Evolutionary conservation across 2,888 invertebrate species (phyloP).

Genomic region (Diarsia dahlii): DNA sequence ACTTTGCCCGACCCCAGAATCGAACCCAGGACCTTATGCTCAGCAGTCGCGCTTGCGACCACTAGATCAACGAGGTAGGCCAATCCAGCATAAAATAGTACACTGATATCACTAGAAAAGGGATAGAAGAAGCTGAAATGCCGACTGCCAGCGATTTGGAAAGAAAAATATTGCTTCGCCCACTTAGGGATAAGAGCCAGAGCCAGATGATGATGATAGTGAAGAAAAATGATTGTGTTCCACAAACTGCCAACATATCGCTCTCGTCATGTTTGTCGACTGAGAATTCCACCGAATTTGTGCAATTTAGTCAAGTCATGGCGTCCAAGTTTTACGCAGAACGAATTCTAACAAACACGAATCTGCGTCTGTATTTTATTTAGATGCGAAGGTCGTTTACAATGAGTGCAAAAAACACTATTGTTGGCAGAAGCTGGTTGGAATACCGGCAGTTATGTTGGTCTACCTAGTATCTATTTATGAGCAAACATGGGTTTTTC

Average conservation of each 20-base stretch:
- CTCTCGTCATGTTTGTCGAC: constrained; percentile 5
- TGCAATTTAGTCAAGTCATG: constrained; percentile 17
- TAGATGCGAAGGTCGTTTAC: constrained; percentile 41
- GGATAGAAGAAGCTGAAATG: background rate
- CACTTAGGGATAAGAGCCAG: background rate
- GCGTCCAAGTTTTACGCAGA: constrained; percentile 26
- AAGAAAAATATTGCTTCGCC: background rate
- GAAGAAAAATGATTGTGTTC: background rate
- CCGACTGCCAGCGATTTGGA: background rate
- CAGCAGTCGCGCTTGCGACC: background rate
- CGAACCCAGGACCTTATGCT: background rate
- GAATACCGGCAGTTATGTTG: constrained; percentile 9
- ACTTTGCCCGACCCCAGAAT: background rate
- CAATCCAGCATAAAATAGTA: background rate
- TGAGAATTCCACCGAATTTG: constrained; percentile 6
- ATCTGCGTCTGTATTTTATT: constrained; percentile 44
- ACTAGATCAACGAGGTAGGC: background rate
- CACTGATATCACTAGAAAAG: background rate
- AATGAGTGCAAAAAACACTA: constrained; percentile 38
- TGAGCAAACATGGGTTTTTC: background rate
- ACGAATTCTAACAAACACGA: constrained; percentile 25
- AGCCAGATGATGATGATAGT: background rate
- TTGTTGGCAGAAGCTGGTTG: constrained; percentile 27
- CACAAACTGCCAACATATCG: background rate
- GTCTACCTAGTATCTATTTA: background rate